Base-by-base conservation (phyloP, 2,113 vertebrate genomes). In the Eonycteris spelaea region DNA sequence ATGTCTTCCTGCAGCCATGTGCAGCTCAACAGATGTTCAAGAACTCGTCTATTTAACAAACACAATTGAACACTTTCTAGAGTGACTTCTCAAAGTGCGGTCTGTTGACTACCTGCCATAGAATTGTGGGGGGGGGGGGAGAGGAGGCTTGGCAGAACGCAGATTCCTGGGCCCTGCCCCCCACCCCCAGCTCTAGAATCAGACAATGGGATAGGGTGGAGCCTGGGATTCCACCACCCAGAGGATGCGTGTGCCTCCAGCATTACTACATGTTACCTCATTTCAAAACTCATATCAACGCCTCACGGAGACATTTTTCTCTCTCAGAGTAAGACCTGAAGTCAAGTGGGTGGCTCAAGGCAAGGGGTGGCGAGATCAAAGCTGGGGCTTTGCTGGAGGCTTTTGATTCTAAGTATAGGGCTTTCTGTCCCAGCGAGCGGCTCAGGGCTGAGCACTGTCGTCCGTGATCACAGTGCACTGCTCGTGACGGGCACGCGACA, bases 1-100 rank as follows among this genome's bases (percentile, higher is more conserved):
- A 2, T 94, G 91, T 94, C 95, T 94, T 84, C 93, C 92, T 78
- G 80, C 86, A 97, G 87, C 92, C 90, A 15, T 86, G 88, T 90
- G 92, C 70, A 83, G 75, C 91, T 92, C 90, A 77, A 68, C 94
- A 95, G 97, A 94, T 91, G 75, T 96, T 97, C 78, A 18, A 30
- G 19, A 73, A 86, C 59, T 65, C 63, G 4, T 74, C 43, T 38
- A 9, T 92, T 88, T 63, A 70, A 38, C 82, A 92, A 40, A 91
- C 65, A 86, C 71, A 63, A 35, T 1, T n/a, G 75, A 71, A 68
- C 1, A 3, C 82, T 91, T 94, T 63, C 61, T 63, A 65, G 78
- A 85, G 43, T 57, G 38, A 51, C 70, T 86, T 93, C 93, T 94
- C 28, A 0, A n/a, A 86, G 28, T n/a, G 24, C n/a, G 43, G 33